Conservation (phyloP, 2,888 invertebrate species). For the Lasius platythorax region DNA sequence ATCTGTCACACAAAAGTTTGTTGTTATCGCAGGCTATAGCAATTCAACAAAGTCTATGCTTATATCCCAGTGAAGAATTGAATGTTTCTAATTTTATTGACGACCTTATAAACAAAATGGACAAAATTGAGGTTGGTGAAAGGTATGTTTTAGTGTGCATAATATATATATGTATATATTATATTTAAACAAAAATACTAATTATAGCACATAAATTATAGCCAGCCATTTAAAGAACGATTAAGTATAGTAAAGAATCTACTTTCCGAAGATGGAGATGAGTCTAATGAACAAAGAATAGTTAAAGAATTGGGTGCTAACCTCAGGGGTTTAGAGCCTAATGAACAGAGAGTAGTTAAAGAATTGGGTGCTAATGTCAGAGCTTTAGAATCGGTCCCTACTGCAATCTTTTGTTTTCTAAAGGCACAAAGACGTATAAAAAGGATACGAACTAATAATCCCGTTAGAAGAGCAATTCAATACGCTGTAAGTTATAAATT, state of each 20-base stretch:
- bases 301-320: slow-evolving; percentile 87
- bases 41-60: slow-evolving; percentile 87
- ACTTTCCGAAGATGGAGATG: slow-evolving; percentile 83
- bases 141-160: slow-evolving; percentile 77
- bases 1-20: slow-evolving; percentile 39
- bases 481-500: slow-evolving; percentile 86
- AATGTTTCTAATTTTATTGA: slow-evolving; percentile 87
- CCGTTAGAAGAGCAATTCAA: slow-evolving; percentile 89
- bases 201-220: not conserved
- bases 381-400: slow-evolving; percentile 91
- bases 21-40: slow-evolving; percentile 87
- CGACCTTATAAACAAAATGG: slow-evolving; percentile 87
- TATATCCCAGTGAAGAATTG: slow-evolving; percentile 85
- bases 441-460: slow-evolving; percentile 87
- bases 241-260: slow-evolving; percentile 87
- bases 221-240: slow-evolving; percentile 87
- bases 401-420: slow-evolving; percentile 91
- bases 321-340: slow-evolving; percentile 87
- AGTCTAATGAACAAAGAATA: slow-evolving; percentile 86
- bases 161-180: not conserved
- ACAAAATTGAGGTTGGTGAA: slow-evolving; percentile 86
- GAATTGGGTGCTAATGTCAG: slow-evolving; percentile 88
- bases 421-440: slow-evolving; percentile 87
- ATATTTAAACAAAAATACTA: slow-evolving; percentile 3
- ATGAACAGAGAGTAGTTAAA: slow-evolving; percentile 87